These are phyloP conservation scores for Rhagophthalmus giganteus DNA, from an alignment of 2,888 invertebrate genomes.

Conservation along the genomic window DNA sequence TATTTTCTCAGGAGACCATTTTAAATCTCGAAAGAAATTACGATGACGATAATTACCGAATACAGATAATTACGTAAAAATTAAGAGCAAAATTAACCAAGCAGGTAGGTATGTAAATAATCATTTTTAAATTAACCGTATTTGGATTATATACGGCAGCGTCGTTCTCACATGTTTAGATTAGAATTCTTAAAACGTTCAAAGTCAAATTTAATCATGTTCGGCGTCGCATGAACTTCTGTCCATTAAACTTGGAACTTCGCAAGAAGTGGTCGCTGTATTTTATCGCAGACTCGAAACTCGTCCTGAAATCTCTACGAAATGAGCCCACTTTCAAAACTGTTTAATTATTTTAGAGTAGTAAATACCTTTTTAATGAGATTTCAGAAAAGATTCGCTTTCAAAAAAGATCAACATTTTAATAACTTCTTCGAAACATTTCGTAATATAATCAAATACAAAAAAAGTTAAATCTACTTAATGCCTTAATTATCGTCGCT, in stretches of 20 bases:
- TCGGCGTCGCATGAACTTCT: constrained; percentile 30
- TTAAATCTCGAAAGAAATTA: too few species aligned
- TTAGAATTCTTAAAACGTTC: constrained; percentile 28
- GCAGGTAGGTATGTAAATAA: too few species aligned
- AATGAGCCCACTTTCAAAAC: constrained; percentile 17
- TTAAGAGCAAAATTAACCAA: background rate
- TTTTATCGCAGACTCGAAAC: constrained; percentile 22
- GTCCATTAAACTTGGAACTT: constrained; percentile 30
- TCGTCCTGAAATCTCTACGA: constrained; percentile 18
- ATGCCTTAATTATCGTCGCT: too few species aligned
- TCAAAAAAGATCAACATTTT: too few species aligned
- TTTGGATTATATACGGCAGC: constrained; percentile 9
- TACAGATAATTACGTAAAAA: background rate
- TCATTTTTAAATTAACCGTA: constrained; percentile 8
- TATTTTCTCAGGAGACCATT: too few species aligned
- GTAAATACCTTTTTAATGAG: constrained; percentile 23
- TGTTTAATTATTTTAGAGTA: constrained; percentile 25
- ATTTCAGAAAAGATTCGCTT: constrained; percentile 17
- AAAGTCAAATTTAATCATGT: constrained; percentile 31
- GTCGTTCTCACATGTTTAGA: constrained; percentile 21
- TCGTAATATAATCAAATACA: too few species aligned
- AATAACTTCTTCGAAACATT: too few species aligned
- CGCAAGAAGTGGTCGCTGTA: constrained; percentile 30
- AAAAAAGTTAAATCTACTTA: too few species aligned
- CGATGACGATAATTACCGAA: too few species aligned